Percentiles rank a stretch among this genome's conserved stretches.
Conservation (phyloP, 2,797 vertebrate species). For the Aldrovandia affinis region DNA sequence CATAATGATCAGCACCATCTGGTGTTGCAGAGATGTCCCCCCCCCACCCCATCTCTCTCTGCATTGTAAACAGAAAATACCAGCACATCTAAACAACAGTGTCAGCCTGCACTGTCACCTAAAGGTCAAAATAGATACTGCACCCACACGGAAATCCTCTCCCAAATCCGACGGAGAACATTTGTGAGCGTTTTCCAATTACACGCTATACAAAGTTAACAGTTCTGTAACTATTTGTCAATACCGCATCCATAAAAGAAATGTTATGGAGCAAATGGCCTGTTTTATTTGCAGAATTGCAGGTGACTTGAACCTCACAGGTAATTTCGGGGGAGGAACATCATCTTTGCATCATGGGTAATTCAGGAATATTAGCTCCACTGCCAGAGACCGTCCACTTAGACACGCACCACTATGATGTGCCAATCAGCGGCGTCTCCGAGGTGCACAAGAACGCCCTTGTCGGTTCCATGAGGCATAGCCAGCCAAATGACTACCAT, state of each 20-base stretch:
- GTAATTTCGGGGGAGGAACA: constrained; percentile 29
- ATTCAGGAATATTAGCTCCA: constrained; percentile 52
- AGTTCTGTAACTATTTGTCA: constrained; percentile 22
- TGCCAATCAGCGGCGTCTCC: constrained; percentile 66
- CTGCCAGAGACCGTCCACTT: constrained; percentile 61
- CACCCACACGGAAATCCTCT: not conserved
- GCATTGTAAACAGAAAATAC: constrained; percentile 37
- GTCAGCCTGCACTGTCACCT: constrained; percentile 69
- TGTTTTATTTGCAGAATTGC: constrained; percentile 32
- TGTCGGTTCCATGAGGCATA: constrained; percentile 71
- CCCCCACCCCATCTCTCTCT: constrained; percentile 32
- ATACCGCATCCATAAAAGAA: constrained; percentile 12
- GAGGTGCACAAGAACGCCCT: constrained; percentile 67
- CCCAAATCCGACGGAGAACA: not conserved
- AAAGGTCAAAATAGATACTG: constrained; percentile 51
- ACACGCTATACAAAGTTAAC: constrained; percentile 23
- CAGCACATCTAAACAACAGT: not conserved
- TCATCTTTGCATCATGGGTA: constrained; percentile 44
- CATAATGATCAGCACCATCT: constrained; percentile 62
- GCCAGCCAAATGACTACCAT: constrained; percentile 69
- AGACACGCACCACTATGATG: constrained; percentile 71
- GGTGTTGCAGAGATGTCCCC: constrained; percentile 49
- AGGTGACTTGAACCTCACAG: constrained; percentile 21
- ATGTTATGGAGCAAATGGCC: constrained; percentile 26
- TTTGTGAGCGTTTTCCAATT: constrained; percentile 10